These are phyloP conservation scores for Lysiphlebus fabarum DNA, from an alignment of 1,140 invertebrate species.

Conservation along the genomic window DNA sequence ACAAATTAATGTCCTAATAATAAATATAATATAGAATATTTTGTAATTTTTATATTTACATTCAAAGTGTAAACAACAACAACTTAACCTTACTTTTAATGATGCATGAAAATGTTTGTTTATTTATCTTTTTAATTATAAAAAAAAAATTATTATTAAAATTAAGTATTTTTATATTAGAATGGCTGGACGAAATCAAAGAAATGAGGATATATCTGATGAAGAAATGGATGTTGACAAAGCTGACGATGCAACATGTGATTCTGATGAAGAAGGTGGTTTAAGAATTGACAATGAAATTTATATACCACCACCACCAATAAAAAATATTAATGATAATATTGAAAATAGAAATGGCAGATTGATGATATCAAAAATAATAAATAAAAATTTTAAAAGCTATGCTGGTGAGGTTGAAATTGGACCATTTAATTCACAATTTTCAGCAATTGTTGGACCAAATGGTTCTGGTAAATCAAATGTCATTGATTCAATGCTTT, in stretches of 20 bases:
- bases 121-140: too few relatives aligned
- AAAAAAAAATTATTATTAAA: slow-evolving; percentile 12
- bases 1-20: too few relatives aligned
- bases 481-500: slow-evolving; percentile 98
- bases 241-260: slow-evolving; percentile 45
- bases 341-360: background rate
- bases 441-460: slow-evolving; percentile 95
- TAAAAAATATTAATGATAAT: slow-evolving; percentile 65
- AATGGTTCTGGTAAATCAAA: slow-evolving; percentile 99
- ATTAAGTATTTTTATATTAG: background rate
- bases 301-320: slow-evolving; percentile 78
- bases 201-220: slow-evolving; percentile 23
- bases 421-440: slow-evolving; percentile 89
- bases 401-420: slow-evolving; percentile 81
- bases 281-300: slow-evolving; percentile 71
- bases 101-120: too few relatives aligned
- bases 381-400: slow-evolving; percentile 94
- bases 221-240: slow-evolving; percentile 32
- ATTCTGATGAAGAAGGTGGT: slow-evolving; percentile 63
- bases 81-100: too few relatives aligned
- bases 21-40: too few relatives aligned
- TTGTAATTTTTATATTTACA: too few relatives aligned
- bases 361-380: too few relatives aligned
- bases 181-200: slow-evolving; percentile 26
- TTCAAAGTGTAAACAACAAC: too few relatives aligned